phyloP scores from a whole-genome alignment of 2,113 vertebrate species.

The Cricetomys ansorgei region DNA sequence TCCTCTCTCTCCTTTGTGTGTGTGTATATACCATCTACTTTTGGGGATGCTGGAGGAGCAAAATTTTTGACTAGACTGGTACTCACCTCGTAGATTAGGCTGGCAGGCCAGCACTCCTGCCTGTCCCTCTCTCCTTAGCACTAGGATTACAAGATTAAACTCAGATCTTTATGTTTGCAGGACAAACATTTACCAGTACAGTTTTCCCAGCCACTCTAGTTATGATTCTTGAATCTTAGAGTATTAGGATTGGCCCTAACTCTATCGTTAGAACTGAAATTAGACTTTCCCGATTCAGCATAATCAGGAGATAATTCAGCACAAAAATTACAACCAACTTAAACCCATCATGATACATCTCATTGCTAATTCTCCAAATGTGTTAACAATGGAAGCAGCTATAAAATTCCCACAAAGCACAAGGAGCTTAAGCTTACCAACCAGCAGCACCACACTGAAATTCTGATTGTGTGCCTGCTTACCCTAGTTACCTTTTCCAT shows the following conservation, averaged over 20 bases:
- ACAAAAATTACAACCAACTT: slow-evolving; percentile 35
- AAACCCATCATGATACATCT: slow-evolving; percentile 16
- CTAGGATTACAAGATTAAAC: neutral
- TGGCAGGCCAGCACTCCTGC: neutral
- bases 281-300: neutral
- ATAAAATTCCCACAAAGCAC: neutral
- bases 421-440: neutral
- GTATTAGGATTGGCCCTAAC: neutral
- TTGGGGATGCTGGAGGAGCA: neutral
- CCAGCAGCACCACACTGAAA: neutral
- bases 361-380: neutral
- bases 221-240: neutral
- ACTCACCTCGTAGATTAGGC: neutral
- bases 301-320: slow-evolving; percentile 12
- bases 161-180: neutral
- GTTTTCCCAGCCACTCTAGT: neutral
- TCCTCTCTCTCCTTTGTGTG: neutral
- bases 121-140: neutral
- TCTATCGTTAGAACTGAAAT: neutral
- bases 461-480: neutral
- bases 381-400: slow-evolving; percentile 10
- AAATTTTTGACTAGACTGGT: neutral
- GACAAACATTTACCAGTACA: neutral
- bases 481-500: neutral
- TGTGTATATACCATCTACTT: neutral